Percentiles rank a stretch among this genome's conserved stretches.
Conservation (phyloP, 1,140 invertebrate species). For the Bombus consobrinus region DNA sequence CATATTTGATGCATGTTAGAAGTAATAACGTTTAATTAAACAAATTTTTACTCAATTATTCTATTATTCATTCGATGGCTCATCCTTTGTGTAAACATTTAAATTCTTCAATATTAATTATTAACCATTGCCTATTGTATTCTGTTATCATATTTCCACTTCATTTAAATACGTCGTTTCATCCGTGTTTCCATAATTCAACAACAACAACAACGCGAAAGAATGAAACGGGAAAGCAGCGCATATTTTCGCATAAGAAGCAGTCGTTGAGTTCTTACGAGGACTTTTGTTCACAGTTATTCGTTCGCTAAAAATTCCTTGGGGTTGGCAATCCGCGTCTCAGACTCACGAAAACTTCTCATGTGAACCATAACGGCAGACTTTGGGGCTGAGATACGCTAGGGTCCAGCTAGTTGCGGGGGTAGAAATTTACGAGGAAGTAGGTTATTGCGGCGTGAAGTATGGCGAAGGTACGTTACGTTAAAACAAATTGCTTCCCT, state of each 20-base stretch:
- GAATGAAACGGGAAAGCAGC: too few species aligned
- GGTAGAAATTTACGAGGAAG: conserved; percentile 53
- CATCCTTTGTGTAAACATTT: neutral
- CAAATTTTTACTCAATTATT: neutral
- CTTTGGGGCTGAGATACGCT: conserved; percentile 1
- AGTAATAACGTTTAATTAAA: neutral
- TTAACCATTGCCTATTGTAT: neutral
- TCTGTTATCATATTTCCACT: neutral
- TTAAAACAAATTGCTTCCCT: conserved; percentile 50
- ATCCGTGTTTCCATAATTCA: neutral
- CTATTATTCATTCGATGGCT: neutral
- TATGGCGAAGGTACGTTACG: conserved; percentile 37
- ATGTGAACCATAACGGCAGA: neutral
- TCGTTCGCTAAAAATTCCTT: neutral
- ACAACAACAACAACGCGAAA: neutral
- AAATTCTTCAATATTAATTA: neutral
- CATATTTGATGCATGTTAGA: neutral
- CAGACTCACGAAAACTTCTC: conserved; percentile 13
- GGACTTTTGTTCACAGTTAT: neutral
- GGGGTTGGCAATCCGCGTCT: neutral
- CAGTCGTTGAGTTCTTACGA: neutral
- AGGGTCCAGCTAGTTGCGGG: neutral
- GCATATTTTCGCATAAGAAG: neutral
- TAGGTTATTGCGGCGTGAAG: conserved; percentile 55
- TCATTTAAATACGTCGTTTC: neutral